A percentile compares a stretch with the other conserved stretches of the same genome.
phyloP scores from a whole-genome alignment of 2,113 vertebrate species.

The Leuciscus idus region DNA sequence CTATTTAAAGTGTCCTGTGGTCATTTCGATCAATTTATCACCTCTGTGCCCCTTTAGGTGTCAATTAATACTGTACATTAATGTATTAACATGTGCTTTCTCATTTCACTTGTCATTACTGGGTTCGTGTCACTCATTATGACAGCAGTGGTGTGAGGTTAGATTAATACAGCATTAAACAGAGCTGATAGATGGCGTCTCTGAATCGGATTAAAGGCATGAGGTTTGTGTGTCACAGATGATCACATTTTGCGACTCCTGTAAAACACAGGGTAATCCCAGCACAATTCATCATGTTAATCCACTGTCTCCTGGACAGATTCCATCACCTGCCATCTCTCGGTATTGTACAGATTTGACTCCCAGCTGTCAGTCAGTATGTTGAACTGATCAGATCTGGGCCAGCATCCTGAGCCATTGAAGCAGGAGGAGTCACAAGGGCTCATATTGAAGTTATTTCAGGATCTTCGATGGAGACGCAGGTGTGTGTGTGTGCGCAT shows the following conservation, averaged over 20 bases:
- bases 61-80: background rate
- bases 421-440: background rate
- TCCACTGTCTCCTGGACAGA: conserved; percentile 58
- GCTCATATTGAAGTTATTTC: background rate
- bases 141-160: background rate
- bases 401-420: background rate
- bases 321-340: conserved; percentile 59
- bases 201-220: conserved; percentile 47
- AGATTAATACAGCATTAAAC: conserved; percentile 23
- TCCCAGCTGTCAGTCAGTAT: conserved; percentile 47
- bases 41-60: background rate
- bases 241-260: conserved; percentile 35
- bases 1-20: background rate
- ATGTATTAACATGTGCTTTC: background rate
- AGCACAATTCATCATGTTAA: conserved; percentile 57
- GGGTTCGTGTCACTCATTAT: background rate
- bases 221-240: conserved; percentile 52
- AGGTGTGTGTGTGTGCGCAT: conserved; percentile 21
- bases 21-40: background rate
- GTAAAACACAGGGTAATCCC: conserved; percentile 48
- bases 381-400: conserved; percentile 6
- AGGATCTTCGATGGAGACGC: conserved; percentile 4
- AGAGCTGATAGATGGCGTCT: background rate
- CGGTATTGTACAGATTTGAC: conserved; percentile 49
- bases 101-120: background rate